Conservation (phyloP, 2,797 vertebrate genomes). For the Enteromius trimaculatus region DNA sequence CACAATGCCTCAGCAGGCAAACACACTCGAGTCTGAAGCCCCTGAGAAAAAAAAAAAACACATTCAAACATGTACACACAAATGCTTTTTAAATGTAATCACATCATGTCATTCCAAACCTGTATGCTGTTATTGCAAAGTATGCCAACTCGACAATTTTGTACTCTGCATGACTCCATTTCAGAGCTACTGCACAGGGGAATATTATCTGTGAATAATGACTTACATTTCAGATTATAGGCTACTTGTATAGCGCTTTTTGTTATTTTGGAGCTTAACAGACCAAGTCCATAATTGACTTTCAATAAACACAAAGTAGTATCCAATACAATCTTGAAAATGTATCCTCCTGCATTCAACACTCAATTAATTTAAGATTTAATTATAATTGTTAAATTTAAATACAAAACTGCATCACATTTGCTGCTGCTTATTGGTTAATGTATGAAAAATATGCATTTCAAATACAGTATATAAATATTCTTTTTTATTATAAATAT, state of each 20-base stretch:
- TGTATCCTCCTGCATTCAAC: not conserved
- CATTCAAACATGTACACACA: slow-evolving; percentile 32
- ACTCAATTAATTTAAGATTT: not conserved
- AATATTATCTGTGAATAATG: not conserved
- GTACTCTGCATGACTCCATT: not conserved
- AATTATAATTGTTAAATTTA: not conserved
- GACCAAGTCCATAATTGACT: not conserved
- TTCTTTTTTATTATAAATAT: too few species aligned
- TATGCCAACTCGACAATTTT: not conserved
- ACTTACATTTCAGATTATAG: not conserved
- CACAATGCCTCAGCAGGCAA: slow-evolving; percentile 81
- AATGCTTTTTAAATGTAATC: not conserved
- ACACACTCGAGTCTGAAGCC: slow-evolving; percentile 72
- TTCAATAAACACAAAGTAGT: not conserved
- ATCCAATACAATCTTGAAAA: not conserved
- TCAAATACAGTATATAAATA: not conserved
- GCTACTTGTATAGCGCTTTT: not conserved
- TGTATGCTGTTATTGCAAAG: not conserved
- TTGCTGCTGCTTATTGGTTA: not conserved
- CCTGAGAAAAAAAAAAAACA: slow-evolving; percentile 37
- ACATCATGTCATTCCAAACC: not conserved
- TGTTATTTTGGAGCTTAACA: not conserved
- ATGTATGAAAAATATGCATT: not conserved
- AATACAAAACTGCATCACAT: not conserved
- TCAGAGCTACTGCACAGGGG: not conserved